phyloP scores from a whole-genome alignment of 2,113 vertebrate species.

The Sciurus niger region DNA sequence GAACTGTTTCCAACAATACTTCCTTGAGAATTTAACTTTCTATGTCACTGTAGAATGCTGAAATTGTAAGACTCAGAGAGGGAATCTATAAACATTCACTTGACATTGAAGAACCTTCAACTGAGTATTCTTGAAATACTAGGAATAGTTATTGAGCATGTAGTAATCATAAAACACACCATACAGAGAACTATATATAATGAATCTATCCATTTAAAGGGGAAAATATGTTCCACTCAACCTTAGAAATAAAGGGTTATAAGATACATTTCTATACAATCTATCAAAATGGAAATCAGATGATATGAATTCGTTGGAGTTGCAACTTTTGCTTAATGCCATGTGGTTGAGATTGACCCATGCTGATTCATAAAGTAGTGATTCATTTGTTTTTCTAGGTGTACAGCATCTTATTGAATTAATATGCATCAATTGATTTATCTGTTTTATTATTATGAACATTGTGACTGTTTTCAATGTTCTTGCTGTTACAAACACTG shows the following conservation, averaged over 20 bases:
- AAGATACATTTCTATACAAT: background rate
- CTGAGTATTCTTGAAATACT: background rate
- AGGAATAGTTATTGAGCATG: background rate
- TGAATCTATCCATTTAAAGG: background rate
- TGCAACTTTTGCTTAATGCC: background rate
- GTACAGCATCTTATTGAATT: background rate
- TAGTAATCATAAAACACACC: background rate
- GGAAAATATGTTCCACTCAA: background rate
- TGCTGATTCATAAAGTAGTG: background rate
- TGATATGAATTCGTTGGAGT: background rate
- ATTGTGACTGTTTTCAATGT: background rate
- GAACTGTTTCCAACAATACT: conserved; percentile 2
- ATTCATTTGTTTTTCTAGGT: background rate
- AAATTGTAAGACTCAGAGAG: conserved; percentile 41
- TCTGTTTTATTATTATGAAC: background rate
- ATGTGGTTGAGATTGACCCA: background rate
- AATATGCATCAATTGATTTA: background rate
- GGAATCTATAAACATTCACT: background rate
- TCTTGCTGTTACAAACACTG: background rate
- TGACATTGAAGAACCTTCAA: background rate
- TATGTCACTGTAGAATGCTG: background rate
- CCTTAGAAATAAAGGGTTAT: background rate
- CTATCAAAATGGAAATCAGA: background rate
- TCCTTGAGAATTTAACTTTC: conserved; percentile 7
- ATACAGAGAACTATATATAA: background rate